Conservation (phyloP, 92 coral and sea anemone genomes). For the Phenganax stokvisi region DNA sequence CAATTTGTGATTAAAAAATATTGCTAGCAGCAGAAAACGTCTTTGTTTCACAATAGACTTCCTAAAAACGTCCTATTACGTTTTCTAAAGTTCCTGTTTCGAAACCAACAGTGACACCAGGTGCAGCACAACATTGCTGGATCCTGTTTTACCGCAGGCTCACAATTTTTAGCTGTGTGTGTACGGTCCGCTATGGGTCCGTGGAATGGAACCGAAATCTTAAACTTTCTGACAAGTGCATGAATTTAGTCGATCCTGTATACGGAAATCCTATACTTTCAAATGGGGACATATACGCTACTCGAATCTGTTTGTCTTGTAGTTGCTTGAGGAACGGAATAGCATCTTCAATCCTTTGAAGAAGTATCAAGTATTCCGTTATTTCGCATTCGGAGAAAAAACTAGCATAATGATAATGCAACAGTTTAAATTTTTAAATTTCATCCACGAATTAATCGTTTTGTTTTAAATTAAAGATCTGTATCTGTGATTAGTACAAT, state of each 20-base stretch:
- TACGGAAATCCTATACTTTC: constrained; percentile 40
- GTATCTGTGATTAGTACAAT: too few relatives aligned
- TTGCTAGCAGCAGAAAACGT: too few relatives aligned
- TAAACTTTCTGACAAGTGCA: constrained; percentile 41
- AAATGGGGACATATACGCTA: constrained; percentile 32
- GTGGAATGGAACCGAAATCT: constrained; percentile 49
- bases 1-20: too few relatives aligned
- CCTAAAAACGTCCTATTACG: too few relatives aligned
- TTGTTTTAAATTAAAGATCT: too few relatives aligned
- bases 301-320: neutral
- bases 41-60: too few relatives aligned
- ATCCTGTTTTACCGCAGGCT: too few relatives aligned
- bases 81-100: too few relatives aligned
- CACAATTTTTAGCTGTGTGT: too few relatives aligned
- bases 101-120: too few relatives aligned
- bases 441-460: too few relatives aligned
- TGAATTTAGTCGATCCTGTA: constrained; percentile 35
- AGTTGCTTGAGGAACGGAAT: constrained; percentile 4
- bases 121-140: too few relatives aligned
- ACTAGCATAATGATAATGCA: neutral
- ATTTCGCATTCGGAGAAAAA: neutral
- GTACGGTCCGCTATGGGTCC: constrained; percentile 22
- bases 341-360: neutral
- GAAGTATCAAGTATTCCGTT: neutral
- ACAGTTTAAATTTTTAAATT: neutral